Percentiles rank a stretch among this genome's conserved stretches.
Conservation (phyloP, 1,140 invertebrate species). For the Pogonognathellus flavescens region DNA sequence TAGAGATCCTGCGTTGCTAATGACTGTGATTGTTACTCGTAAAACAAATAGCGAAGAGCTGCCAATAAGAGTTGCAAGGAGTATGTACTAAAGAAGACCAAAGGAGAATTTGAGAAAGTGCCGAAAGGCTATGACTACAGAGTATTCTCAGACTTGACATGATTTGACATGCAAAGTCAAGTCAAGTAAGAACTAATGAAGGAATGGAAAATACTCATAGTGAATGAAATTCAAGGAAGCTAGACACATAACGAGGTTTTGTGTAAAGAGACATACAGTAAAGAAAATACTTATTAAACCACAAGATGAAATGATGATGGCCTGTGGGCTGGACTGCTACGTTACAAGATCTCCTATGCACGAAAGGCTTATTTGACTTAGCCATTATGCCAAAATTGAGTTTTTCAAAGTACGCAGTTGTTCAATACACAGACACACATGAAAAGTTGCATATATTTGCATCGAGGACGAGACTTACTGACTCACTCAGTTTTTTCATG, state of each 20-base stretch:
- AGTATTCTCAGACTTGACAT: not conserved
- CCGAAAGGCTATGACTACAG: not conserved
- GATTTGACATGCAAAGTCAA: slow-evolving; percentile 21
- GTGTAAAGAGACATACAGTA: no score
- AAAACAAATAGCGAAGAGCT: slow-evolving; percentile 21
- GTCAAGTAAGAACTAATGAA: slow-evolving; percentile 2
- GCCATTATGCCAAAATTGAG: no score
- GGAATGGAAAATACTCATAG: not conserved
- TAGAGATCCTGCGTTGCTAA: not conserved
- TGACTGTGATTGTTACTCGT: slow-evolving; percentile 1
- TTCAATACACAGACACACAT: not conserved
- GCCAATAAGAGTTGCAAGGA: not conserved
- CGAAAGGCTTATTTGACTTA: no score
- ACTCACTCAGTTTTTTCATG: slow-evolving; percentile 22
- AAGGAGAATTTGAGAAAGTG: slow-evolving; percentile 21
- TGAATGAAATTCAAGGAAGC: not conserved
- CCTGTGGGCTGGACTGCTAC: not conserved
- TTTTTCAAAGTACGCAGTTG: no score
- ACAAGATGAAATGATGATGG: no score
- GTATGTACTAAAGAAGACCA: no score
- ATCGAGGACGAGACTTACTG: slow-evolving; percentile 5
- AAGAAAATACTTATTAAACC: no score
- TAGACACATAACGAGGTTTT: not conserved
- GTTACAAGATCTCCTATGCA: not conserved
- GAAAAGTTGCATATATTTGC: not conserved